phyloP scores from a whole-genome alignment of 37 sponge, comb jelly and placozoan species.

The Halisarca cf. caerulea region DNA sequence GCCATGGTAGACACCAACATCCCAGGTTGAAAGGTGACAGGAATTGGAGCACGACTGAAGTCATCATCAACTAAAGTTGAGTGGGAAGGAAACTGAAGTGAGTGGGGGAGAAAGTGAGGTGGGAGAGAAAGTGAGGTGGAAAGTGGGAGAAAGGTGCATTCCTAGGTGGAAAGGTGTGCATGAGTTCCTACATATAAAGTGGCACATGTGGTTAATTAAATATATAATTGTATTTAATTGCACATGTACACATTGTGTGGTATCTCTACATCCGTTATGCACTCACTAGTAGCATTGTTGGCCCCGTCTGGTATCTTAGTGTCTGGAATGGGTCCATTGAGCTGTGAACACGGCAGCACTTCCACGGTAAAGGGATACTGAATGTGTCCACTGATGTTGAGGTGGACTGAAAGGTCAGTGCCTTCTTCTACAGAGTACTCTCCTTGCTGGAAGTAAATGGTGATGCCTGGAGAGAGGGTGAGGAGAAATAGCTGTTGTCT shows the following conservation, averaged over 20 bases:
- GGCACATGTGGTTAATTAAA: too few relatives aligned
- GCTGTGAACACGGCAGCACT: neutral
- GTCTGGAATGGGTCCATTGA: neutral
- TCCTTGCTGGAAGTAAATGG: neutral
- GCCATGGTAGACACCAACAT: neutral
- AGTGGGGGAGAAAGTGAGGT: too few relatives aligned
- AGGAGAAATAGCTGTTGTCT: neutral
- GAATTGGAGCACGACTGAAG: neutral
- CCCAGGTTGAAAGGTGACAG: constrained; percentile 14
- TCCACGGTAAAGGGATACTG: constrained; percentile 1
- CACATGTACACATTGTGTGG: too few relatives aligned
- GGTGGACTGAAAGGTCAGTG: neutral
- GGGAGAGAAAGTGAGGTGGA: too few relatives aligned
- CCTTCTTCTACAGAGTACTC: neutral
- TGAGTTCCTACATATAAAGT: too few relatives aligned
- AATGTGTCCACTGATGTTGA: neutral
- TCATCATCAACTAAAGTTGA: neutral
- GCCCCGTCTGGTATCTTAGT: neutral
- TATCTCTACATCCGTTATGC: too few relatives aligned
- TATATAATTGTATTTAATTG: too few relatives aligned
- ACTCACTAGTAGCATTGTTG: neutral
- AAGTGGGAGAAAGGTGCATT: too few relatives aligned
- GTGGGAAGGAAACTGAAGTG: too few relatives aligned
- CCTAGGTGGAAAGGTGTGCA: too few relatives aligned
- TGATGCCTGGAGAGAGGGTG: neutral